Evolutionary conservation across 2,113 vertebrate genomes (phyloP).

Genomic region (Pitta sordida): DNA sequence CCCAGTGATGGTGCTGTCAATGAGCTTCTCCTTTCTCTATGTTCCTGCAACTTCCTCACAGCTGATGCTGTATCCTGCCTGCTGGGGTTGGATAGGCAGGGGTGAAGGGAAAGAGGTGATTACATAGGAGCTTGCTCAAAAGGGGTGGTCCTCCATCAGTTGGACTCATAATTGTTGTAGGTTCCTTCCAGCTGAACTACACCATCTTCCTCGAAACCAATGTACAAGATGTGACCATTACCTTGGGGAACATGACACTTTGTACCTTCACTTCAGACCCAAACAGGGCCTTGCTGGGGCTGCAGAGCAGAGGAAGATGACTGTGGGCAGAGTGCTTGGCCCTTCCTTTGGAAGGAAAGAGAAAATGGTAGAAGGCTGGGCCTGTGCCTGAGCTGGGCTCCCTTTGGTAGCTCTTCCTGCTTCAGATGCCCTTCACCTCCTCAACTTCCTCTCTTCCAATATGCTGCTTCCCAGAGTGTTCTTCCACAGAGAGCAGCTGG

Average conservation of each 20-base stretch:
- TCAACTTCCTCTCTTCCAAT: background rate
- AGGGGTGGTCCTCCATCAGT: background rate
- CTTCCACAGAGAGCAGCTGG: background rate
- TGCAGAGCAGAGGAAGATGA: background rate
- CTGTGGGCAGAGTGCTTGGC: background rate
- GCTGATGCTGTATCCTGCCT: background rate
- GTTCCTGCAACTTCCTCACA: background rate
- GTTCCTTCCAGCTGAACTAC: background rate
- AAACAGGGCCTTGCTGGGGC: background rate
- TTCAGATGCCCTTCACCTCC: background rate
- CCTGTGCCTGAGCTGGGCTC: background rate
- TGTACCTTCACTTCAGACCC: background rate
- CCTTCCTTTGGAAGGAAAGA: background rate
- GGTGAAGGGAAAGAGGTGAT: background rate
- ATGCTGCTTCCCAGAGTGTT: background rate
- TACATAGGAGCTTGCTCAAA: background rate
- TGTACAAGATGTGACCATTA: background rate
- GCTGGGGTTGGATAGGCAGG: background rate
- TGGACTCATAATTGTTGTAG: background rate
- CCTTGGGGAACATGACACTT: background rate
- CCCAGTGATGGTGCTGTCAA: background rate
- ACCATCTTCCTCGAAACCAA: background rate
- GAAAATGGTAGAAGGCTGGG: background rate
- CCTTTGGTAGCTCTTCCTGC: background rate
- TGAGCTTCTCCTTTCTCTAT: background rate